Base-by-base conservation (phyloP, 2,888 invertebrate species). In the Teinopalpus imperialis region DNA sequence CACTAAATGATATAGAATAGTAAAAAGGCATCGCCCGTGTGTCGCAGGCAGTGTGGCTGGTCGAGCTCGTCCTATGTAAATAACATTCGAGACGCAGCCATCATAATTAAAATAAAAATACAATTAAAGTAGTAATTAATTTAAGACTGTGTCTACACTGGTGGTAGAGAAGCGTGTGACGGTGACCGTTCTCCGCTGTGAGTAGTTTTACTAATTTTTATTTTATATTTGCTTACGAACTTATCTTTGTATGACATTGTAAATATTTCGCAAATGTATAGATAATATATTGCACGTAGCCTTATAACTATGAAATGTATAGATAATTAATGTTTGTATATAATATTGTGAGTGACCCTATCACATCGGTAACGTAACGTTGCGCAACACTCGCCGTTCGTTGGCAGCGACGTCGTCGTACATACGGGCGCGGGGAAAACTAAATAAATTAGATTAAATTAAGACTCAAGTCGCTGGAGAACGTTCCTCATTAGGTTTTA, bases 101-200 rank as follows among this genome's bases (percentile, higher is more conserved):
- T 31, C 23, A 7, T 30, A 27, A 45, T 40, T 40, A 45, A 27
- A 45, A 45, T 40, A 45, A 40, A 34, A 45, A 27, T 12, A 40
- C 45, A 34, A 45, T 45, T 40, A 45, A 45, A 32, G 39, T 4
- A 9, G 20, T 40, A 32, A 45, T 45, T 45, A 45, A 45, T 27
- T 32, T 45, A 40, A 45, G 10, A 14, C 14, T 9, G n/a, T 27
- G 39, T 8, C 9, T 3, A 9, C 31, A 31, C 13, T 41, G 41
- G 7, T n/a, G 31, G 4, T n/a, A 12, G 13, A 32, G 2, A 18
- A 20, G 20, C 32, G 32, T 10, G 1, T n/a, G 12, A 12, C n/a
- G n/a, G n/a, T 3, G 29, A 9, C 10, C 39, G 39, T 14, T 18
- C 1, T 8, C 2, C 13, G 8, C 14, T 10, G 1, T 3, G 10